phyloP scores from a whole-genome alignment of 2,113 vertebrate species.

The Zosterops japonicus region DNA sequence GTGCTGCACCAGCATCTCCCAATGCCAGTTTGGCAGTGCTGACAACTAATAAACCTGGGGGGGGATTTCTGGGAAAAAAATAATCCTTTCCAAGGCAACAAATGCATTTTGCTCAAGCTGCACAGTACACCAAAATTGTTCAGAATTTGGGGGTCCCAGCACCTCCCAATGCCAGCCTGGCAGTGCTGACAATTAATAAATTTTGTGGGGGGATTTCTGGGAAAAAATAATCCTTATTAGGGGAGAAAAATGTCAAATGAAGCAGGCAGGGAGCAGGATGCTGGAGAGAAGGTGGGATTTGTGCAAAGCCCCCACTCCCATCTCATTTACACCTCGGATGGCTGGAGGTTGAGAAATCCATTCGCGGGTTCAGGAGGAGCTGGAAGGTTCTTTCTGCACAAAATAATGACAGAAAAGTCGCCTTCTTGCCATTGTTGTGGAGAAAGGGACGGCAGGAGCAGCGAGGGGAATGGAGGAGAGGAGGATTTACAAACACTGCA shows the following conservation, averaged over 20 bases:
- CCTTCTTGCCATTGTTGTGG: background rate
- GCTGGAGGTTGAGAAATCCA: slow-evolving; percentile 55
- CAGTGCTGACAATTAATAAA: too few relatives aligned
- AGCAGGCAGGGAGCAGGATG: background rate
- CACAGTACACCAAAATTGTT: too few relatives aligned
- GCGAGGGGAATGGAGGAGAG: background rate
- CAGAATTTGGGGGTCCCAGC: too few relatives aligned
- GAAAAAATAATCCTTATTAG: background rate
- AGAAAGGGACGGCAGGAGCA: background rate
- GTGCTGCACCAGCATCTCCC: background rate
- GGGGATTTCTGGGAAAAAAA: too few relatives aligned
- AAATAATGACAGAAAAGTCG: background rate
- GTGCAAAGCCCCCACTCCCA: background rate
- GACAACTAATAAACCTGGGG: too few relatives aligned
- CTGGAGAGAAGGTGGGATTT: background rate
- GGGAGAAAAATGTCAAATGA: background rate
- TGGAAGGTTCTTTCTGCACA: background rate
- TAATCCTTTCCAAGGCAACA: too few relatives aligned
- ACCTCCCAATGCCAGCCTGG: too few relatives aligned
- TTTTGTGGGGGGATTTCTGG: background rate
- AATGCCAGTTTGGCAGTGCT: background rate
- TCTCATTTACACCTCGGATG: slow-evolving; percentile 46
- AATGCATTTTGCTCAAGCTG: too few relatives aligned
- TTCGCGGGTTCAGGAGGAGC: slow-evolving; percentile 48
- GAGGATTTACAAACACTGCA: background rate